Evolutionary conservation across 2,888 invertebrate species (phyloP).

Genomic region (Ennomos fuscantarius): DNA sequence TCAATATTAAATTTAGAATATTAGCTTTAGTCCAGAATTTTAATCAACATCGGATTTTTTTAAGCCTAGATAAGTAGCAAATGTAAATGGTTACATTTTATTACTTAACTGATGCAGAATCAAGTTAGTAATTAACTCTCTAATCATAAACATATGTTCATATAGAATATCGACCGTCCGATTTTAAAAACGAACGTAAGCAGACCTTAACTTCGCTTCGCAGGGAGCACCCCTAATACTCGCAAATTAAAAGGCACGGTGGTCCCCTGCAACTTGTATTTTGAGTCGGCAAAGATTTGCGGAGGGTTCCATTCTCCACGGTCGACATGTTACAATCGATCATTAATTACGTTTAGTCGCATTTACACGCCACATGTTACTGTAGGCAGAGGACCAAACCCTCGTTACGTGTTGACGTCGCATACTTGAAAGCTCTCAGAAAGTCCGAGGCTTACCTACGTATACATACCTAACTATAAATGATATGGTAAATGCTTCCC

Average conservation of each 20-base stretch:
- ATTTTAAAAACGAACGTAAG: conserved; percentile 33
- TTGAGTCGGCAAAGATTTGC: conserved; percentile 75
- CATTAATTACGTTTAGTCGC: conserved; percentile 83
- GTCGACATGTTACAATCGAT: conserved; percentile 76
- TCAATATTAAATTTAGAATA: too few species aligned
- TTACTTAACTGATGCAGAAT: too few species aligned
- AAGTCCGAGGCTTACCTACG: conserved; percentile 12
- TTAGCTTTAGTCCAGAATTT: too few species aligned
- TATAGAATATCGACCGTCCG: conserved; percentile 41
- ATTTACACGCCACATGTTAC: conserved; percentile 82
- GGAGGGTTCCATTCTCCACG: conserved; percentile 69
- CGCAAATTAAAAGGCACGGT: conserved; percentile 83
- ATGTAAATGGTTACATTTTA: too few species aligned
- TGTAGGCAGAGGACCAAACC: conserved; percentile 51
- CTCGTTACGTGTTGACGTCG: conserved; percentile 37
- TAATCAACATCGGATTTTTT: too few species aligned
- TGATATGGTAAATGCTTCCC: conserved; percentile 5
- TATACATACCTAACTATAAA: conserved; percentile 5
- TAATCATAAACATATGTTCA: not conserved
- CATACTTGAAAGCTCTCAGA: conserved; percentile 25
- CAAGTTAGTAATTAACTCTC: too few species aligned
- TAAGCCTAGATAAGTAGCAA: too few species aligned
- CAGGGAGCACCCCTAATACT: conserved; percentile 72
- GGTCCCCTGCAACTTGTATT: conserved; percentile 71
- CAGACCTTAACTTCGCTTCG: conserved; percentile 42